Evolutionary conservation across 2,113 vertebrate genomes (phyloP), one percentile per base, ranked within the genome.

Genomic region (Oryzias celebensis): DNA sequence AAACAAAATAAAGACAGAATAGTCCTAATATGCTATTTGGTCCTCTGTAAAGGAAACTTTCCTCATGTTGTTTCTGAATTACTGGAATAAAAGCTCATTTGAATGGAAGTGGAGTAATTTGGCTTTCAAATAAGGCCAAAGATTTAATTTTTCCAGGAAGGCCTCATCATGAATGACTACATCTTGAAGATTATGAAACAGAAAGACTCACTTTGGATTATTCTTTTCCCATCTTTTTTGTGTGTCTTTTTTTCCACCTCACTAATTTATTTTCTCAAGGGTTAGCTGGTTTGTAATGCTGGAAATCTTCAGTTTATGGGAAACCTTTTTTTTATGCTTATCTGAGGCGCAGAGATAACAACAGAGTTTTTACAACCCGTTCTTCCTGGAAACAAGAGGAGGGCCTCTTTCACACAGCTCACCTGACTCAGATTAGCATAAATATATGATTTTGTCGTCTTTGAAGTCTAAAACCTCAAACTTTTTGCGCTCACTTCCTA

Each of bases 341-440:
- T 78, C 68, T 83, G 65, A 71, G 51, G 53, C 60, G 53, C 67
- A 52, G 18, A 73, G 36, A 74, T 58, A 67, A 62, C 50, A 58
- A 43, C 8, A 36, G 36, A 36, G 23, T 56, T 56, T 76, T 78
- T 72, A 62, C 70, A 66, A 67, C 28, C 61, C 36, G 58, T 62
- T 73, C 71, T 92, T 91, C 85, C 83, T 67, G 85, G 83, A 90
- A 90, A 59, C 41, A 72, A 42, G 52, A 60, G 73, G 26, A 70
- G 55, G 41, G 45, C 68, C 45, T 59, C 48, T 73, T 69, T 75
- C 58, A 83, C 68, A 46, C 28, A 42, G 36, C 58, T 82, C 78
- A 88, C 81, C 83, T 84, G 78, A 84, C 70, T 85, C 81, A 80
- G 63, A 85, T 80, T 70, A 58, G 48, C 74, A 81, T 71, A 61